phyloP scores from a whole-genome alignment of 2,113 vertebrate species.

The Rhipidura dahli region DNA sequence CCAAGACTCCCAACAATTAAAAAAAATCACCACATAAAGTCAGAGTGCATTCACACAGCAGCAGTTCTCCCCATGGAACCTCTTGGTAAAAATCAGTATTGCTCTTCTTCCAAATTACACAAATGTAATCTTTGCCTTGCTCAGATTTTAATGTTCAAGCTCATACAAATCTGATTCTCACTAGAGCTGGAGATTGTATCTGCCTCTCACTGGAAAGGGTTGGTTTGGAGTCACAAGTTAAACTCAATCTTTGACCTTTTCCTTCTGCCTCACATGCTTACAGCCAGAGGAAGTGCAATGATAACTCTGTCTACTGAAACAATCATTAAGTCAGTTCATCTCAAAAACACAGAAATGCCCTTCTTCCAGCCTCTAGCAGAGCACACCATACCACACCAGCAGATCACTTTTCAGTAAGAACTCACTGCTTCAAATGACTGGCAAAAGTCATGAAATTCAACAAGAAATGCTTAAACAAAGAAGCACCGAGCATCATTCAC shows the following conservation, averaged over 20 bases:
- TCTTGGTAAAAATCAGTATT: not conserved
- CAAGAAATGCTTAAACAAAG: not conserved
- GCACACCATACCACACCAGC: not conserved
- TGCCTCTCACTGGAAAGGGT: not conserved
- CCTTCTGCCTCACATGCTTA: not conserved
- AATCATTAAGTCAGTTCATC: not conserved
- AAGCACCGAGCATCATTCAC: not conserved
- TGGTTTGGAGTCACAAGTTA: not conserved
- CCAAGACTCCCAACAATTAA: not conserved
- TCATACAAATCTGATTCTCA: not conserved
- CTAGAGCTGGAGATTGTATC: not conserved
- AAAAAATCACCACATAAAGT: not conserved
- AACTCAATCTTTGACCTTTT: not conserved
- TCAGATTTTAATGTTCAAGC: not conserved
- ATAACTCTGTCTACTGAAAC: not conserved
- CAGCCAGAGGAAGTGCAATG: not conserved
- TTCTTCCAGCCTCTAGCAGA: not conserved
- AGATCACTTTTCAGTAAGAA: not conserved
- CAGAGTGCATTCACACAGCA: accelerated
- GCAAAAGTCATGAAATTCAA: not conserved
- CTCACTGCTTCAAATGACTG: not conserved
- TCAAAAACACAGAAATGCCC: not conserved
- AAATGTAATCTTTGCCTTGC: not conserved
- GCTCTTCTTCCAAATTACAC: not conserved
- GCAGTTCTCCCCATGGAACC: not conserved